phyloP scores from a whole-genome alignment of 2,797 vertebrate genomes.

The Dryobates pubescens region DNA sequence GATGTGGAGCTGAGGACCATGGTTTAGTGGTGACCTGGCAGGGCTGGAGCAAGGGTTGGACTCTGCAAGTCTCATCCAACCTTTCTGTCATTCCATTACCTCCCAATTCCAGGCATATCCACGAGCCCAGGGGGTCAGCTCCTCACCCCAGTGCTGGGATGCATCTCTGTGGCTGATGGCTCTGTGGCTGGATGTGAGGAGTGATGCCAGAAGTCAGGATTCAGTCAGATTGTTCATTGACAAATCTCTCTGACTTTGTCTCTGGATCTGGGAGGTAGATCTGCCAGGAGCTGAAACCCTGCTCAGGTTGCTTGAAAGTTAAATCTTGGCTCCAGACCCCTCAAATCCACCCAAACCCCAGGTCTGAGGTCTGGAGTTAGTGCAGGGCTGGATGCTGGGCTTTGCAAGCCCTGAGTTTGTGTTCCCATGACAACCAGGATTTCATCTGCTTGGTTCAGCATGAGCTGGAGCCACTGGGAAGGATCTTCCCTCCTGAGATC shows the following conservation, averaged over 20 bases:
- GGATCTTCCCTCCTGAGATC: background rate
- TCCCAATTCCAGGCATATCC: accelerated
- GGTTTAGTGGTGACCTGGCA: too few species aligned
- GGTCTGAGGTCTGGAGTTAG: background rate
- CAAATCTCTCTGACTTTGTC: accelerated
- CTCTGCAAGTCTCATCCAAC: too few species aligned
- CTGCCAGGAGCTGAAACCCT: background rate
- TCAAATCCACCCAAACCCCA: background rate
- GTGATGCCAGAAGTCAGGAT: accelerated
- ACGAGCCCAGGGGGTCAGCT: background rate
- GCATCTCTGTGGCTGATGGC: accelerated
- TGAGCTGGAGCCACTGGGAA: background rate
- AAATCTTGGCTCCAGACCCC: background rate
- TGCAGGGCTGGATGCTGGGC: conserved; percentile 21
- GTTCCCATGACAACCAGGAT: conserved; percentile 63
- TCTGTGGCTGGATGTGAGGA: background rate
- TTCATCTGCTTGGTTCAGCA: conserved; percentile 31
- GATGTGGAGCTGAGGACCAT: too few species aligned
- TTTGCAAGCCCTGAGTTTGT: conserved; percentile 39
- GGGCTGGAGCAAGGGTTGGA: too few species aligned
- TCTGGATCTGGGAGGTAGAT: background rate
- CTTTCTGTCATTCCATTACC: too few species aligned
- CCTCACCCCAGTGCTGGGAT: accelerated
- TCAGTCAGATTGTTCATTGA: background rate
- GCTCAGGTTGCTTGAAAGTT: background rate